Base-by-base conservation (phyloP, 2,113 vertebrate species). In the Paracanthobrama guichenoti region DNA sequence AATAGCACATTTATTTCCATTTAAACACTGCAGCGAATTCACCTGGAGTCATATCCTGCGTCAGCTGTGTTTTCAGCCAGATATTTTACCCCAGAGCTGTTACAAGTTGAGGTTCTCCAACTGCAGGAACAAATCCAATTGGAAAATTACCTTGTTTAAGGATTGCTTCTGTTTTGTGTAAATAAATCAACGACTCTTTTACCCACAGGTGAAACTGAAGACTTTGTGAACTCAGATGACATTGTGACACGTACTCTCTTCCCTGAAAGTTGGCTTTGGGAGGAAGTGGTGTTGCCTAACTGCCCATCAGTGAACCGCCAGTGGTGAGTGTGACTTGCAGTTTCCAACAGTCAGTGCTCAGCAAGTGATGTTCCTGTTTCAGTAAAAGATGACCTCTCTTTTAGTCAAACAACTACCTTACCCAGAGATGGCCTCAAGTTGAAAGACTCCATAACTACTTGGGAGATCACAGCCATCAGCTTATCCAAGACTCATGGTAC, bases 391-490 rank as follows among this genome's bases (percentile, higher is more conserved):
- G 11, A 39, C 35, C n/a, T 82, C 4, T 87, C 2, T 89, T 91
- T 78, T 81, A 94, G 92, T 87, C 59, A 26, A 0, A n/a, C 82
- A 22, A 90, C 86, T 39, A 77, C 72, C 0, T 0, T 8, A 3
- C 5, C 2, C 1, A 90, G 0, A 74, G 11, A 0, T 2, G 8
- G 82, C 44, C 94, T 92, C 42, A 5, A 20, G 2, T 85, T 98
- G 84, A 94, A 93, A 87, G 96, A 97, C 62, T 96, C 96, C 50
- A 97, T 97, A 90, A 97, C 97, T 67, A 97, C 96, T 0, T 98
- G 97, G 97, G 93, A 97, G 88, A 90, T 98, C 2, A 92, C 94
- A 86, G 96, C 96, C 0, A 91, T 98, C 73, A 96, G 97, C 87
- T 24, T 98, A 64, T 96, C 96, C 0, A 85, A 87, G 24, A 91